Evolutionary conservation across 1,140 invertebrate genomes (phyloP), one percentile per base, ranked within the genome.

Genomic region (Liolophura sinensis): DNA sequence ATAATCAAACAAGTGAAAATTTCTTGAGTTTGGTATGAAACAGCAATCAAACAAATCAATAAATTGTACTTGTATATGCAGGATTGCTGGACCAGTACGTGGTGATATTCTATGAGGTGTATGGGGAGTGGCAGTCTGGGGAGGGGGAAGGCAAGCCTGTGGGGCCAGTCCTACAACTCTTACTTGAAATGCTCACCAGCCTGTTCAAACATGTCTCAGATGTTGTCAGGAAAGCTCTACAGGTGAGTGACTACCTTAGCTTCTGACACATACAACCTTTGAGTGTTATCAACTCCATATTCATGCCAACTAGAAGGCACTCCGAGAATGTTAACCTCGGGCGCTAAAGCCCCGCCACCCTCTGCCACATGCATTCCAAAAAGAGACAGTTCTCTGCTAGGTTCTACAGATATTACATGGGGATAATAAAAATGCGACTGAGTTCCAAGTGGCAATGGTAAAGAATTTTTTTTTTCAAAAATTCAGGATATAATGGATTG

Each of bases 191-290:
- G 12, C 67, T 83, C 16, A 73, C 83, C 67, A 67, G 73, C 27
- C 70, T 80, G 46, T 75, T 84, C 20, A 78, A 78, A 62, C 79
- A 81, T 73, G 79, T 85, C 16, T 84, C 81, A 9, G 82, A 85
- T 46, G 74, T 84, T 48, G 83, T 85, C 18, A 77, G 81, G 55
- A 80, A 78, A 68, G 83, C 82, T 47, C 60, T 85, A 58, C 82
- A 84, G 76, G 82, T 82, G 68, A 68, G 25, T 60, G 27, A 40
- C 50, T 47, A 14, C 9, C 4, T 24, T 14, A 46, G 24, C 1
- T 9, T 6, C 1, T 5, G 12, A 64, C 31, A 27, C 22, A 31
- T 69, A n/a, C 31, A 7, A 24, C 24, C 5, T 27, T 52, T 1
- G 46, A 1, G 40, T 31, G 22, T 46, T 68, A 22, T 51, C 50